Evolutionary conservation across 1,140 invertebrate species (phyloP).

Genomic region (Pseudomyrmex flavicornis): DNA sequence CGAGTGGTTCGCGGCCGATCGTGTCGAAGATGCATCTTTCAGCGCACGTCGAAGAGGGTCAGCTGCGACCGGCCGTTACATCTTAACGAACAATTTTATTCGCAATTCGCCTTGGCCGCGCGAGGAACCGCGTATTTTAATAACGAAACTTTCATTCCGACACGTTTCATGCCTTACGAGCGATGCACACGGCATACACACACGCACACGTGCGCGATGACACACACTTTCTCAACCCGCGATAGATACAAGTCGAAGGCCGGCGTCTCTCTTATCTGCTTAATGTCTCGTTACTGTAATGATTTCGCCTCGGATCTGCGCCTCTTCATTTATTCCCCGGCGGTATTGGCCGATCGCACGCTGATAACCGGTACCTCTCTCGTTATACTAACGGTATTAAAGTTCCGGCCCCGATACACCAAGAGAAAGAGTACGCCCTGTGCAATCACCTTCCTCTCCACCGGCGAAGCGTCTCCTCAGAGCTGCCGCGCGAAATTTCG

Average conservation of each 20-base stretch:
- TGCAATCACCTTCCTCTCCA: slow-evolving; percentile 19
- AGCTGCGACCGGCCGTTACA: slow-evolving; percentile 19
- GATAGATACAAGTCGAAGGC: slow-evolving; percentile 67
- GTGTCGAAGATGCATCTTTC: neutral
- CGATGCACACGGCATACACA: neutral
- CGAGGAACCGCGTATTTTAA: slow-evolving; percentile 67
- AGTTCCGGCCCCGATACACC: slow-evolving; percentile 28
- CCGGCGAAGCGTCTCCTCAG: slow-evolving; percentile 9
- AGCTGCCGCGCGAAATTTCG: slow-evolving; percentile 64
- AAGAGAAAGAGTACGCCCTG: neutral
- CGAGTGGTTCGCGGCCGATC: slow-evolving; percentile 22
- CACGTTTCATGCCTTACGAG: slow-evolving; percentile 41
- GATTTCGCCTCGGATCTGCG: slow-evolving; percentile 75
- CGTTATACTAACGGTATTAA: slow-evolving; percentile 75
- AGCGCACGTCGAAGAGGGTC: neutral
- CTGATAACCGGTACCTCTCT: slow-evolving; percentile 70
- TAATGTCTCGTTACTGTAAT: slow-evolving; percentile 76
- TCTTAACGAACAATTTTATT: slow-evolving; percentile 54
- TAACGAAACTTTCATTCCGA: slow-evolving; percentile 68
- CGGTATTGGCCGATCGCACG: slow-evolving; percentile 71
- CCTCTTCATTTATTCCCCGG: slow-evolving; percentile 74
- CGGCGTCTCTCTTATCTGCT: slow-evolving; percentile 73
- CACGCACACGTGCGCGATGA: neutral
- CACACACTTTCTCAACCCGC: slow-evolving; percentile 23
- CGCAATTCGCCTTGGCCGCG: slow-evolving; percentile 42